Base-by-base conservation (phyloP, 2,888 invertebrate species). In the Hyalella azteca region DNA sequence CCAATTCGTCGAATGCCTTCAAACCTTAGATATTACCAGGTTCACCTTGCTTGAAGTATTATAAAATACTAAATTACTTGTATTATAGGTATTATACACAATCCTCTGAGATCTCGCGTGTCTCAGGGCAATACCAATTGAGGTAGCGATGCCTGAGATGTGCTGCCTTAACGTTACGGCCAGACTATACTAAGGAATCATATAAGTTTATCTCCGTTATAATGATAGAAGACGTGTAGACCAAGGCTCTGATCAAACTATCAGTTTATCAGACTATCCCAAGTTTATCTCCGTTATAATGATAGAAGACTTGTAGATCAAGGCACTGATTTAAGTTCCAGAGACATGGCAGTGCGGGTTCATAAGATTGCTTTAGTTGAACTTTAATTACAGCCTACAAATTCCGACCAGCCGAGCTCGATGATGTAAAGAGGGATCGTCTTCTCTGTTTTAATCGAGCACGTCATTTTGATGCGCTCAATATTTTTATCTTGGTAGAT, bases 401-500 rank as follows among this genome's bases (percentile, higher is more conserved):
- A 66, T 66, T 66, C 32, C 29, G 66, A 66, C 66, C 36, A 36
- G 36, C 54, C 29, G 54, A 29, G 54, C 54, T 26, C 54, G 54
- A 29, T 54, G 22, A 9, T 22, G 54, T 54, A 3, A 54, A 1
- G 50, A 54, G 54, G 26, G 29, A n/a, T n/a, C n/a, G n/a, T n/a
- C n/a, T n/a, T n/a, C n/a, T n/a, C n/a, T n/a, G n/a, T n/a, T n/a
- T n/a, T n/a, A n/a, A n/a, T n/a, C n/a, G n/a, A n/a, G n/a, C n/a
- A n/a, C n/a, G n/a, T n/a, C n/a, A n/a, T n/a, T n/a, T n/a, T n/a
- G n/a, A n/a, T n/a, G n/a, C n/a, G n/a, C n/a, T n/a, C n/a, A n/a
- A n/a, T n/a, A n/a, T n/a, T n/a, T n/a, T n/a, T n/a, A n/a, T n/a
- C n/a, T n/a, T n/a, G n/a, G n/a, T n/a, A n/a, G n/a, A n/a, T n/a